phyloP scores from a whole-genome alignment of 1,140 invertebrate genomes.

The Macrobrachium nipponense region DNA sequence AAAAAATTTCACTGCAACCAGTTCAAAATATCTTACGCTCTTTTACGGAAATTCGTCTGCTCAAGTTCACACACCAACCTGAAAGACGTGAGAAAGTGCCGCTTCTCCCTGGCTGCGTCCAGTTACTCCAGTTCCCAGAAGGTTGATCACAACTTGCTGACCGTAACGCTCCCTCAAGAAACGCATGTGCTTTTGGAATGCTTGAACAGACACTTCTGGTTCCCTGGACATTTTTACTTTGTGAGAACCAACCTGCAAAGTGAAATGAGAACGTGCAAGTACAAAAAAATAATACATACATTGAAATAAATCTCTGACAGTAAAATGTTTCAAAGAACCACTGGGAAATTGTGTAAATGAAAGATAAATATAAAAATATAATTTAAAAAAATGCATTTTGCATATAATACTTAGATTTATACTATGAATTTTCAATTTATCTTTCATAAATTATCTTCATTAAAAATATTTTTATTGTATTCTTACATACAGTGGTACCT shows the following conservation, averaged over 20 bases:
- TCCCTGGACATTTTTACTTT: slow-evolving; percentile 97
- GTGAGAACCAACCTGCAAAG: slow-evolving; percentile 89
- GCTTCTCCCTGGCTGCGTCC: slow-evolving; percentile 98
- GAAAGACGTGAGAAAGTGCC: slow-evolving; percentile 93
- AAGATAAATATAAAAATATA: background rate
- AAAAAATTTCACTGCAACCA: too few species aligned
- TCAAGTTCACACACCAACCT: slow-evolving; percentile 70
- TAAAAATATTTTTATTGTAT: too few species aligned
- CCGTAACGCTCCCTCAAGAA: slow-evolving; percentile 92
- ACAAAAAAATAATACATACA: background rate
- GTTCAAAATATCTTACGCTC: too few species aligned
- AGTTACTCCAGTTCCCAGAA: slow-evolving; percentile 87
- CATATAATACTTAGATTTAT: too few species aligned
- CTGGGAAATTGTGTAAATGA: background rate
- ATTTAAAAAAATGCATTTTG: too few species aligned
- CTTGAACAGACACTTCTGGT: slow-evolving; percentile 90
- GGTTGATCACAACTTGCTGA: slow-evolving; percentile 88
- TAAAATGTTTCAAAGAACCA: background rate
- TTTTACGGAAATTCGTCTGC: too few species aligned
- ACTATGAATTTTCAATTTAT: too few species aligned
- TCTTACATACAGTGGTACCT: too few species aligned
- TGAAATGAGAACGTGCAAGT: slow-evolving; percentile 28
- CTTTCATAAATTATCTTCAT: too few species aligned
- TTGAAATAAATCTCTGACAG: background rate
- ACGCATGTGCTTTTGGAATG: slow-evolving; percentile 91